These are phyloP conservation scores for Bovichtus variegatus DNA, from an alignment of 2,797 vertebrate genomes.

Conservation along the genomic window DNA sequence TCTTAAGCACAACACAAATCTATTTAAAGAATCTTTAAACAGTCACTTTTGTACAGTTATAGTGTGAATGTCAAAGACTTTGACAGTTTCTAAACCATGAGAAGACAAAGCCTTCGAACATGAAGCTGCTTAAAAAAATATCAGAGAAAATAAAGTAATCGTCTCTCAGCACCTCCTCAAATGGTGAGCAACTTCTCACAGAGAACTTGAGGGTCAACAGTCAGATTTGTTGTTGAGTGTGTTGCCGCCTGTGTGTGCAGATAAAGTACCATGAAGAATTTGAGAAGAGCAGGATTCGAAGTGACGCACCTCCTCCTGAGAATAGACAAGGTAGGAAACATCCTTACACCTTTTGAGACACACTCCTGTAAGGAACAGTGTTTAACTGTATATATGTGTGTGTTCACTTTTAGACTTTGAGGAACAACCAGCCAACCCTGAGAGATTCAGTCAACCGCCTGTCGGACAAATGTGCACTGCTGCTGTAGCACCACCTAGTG, in stretches of 20 bases:
- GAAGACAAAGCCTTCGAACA: not conserved
- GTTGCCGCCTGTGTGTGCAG: constrained; percentile 71
- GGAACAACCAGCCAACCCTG: constrained; percentile 59
- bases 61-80: not conserved
- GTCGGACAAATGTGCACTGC: constrained; percentile 62
- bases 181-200: constrained; percentile 24
- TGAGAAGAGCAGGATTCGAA: constrained; percentile 92
- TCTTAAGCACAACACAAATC: not conserved
- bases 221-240: constrained; percentile 33
- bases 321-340: constrained; percentile 75
- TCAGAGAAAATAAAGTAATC: not conserved
- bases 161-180: constrained; percentile 47
- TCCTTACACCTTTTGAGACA: not conserved
- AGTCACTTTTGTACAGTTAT: not conserved
- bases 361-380: not conserved
- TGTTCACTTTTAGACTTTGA: constrained; percentile 44
- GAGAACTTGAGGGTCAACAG: not conserved
- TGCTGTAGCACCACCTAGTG: constrained; percentile 75
- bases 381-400: not conserved
- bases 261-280: constrained; percentile 98
- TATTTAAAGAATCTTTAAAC: not conserved
- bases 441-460: constrained; percentile 66
- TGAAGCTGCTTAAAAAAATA: not conserved
- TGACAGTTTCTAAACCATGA: not conserved
- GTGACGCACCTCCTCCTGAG: constrained; percentile 82